Percentiles rank a stretch among this genome's conserved stretches.
phyloP scores from a whole-genome alignment of 2,888 invertebrate species.

The Abrostola tripartita region DNA sequence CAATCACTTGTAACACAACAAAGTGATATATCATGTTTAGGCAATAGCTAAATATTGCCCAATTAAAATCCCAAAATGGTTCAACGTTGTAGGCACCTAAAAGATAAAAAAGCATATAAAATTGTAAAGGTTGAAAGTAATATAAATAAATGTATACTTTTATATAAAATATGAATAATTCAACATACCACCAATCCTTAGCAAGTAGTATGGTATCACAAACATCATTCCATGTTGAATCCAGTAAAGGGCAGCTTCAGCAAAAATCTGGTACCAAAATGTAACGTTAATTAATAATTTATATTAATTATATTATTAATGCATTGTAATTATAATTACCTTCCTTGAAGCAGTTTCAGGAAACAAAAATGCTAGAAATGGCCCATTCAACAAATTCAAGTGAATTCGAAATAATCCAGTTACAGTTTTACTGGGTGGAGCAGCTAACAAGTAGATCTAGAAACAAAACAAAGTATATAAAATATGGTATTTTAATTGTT shows the following conservation, averaged over 20 bases:
- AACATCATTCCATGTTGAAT: slow-evolving; percentile 98
- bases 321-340: slow-evolving; percentile 85
- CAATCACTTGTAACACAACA: slow-evolving; percentile 91
- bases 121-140: slow-evolving; percentile 7
- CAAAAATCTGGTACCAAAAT: slow-evolving; percentile 91
- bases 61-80: slow-evolving; percentile 92
- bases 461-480: slow-evolving; percentile 62
- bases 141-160: too few species aligned
- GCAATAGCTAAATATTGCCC: slow-evolving; percentile 93
- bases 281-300: slow-evolving; percentile 1
- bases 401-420: slow-evolving; percentile 96
- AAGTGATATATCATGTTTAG: slow-evolving; percentile 95
- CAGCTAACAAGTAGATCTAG: slow-evolving; percentile 96
- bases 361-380: slow-evolving; percentile 96
- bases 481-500: neutral
- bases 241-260: slow-evolving; percentile 97
- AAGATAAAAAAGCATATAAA: slow-evolving; percentile 32
- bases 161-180: slow-evolving; percentile 7
- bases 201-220: slow-evolving; percentile 97
- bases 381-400: slow-evolving; percentile 97
- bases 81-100: slow-evolving; percentile 95
- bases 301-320: neutral
- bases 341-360: slow-evolving; percentile 98
- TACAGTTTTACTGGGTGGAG: slow-evolving; percentile 94
- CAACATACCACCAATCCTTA: slow-evolving; percentile 94